Base-by-base conservation (phyloP, 2,888 invertebrate genomes). In the Elysia crispata region DNA sequence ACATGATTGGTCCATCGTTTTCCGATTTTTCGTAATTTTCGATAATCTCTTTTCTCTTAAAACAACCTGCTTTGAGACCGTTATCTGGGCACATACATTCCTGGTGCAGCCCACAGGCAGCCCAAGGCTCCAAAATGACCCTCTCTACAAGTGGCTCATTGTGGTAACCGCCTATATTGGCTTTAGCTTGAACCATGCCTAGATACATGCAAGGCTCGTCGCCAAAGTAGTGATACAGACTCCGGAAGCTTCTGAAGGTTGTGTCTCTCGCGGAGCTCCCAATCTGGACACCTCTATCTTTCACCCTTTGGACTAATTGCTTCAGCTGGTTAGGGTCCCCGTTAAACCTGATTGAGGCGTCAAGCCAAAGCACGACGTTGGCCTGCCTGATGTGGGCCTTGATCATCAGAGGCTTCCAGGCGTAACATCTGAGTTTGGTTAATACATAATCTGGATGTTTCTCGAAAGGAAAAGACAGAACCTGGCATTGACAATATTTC, bases 201-300 rank as follows among this genome's bases (percentile, higher is more conserved):
- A 80, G 33, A 30, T 81, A 82, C 25, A 70, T 76, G 66, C 82
- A 82, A 13, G 78, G 76, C 50, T 81, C 78, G 57, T 82, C 82
- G 23, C 82, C 82, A 25, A 80, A 78, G 69, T 79, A 82, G 23
- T 78, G 67, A 33, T 76, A 81, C 80, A 67, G 77, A 28, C 67
- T 73, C 30, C 28, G 62, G 25, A 11, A 54, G 33, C 67, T 74
- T 3, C 77, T 50, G 28, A 73, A 77, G 0, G 57, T 15, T 5
- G 74, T 73, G 6, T 60, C 57, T n/a, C 57, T 69, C 18, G 28
- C 41, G 6, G 33, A 31, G 33, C 28, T 41, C 20, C 57, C 60
- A 13, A 79, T 33, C 20, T 69, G 75, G 18, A 75, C n/a, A 1
- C 75, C 75, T 5, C 75, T 31, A 11, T 67, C 30, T 28, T n/a